Conservation (phyloP, 2,888 invertebrate genomes). For the Pinctada fucata region DNA sequence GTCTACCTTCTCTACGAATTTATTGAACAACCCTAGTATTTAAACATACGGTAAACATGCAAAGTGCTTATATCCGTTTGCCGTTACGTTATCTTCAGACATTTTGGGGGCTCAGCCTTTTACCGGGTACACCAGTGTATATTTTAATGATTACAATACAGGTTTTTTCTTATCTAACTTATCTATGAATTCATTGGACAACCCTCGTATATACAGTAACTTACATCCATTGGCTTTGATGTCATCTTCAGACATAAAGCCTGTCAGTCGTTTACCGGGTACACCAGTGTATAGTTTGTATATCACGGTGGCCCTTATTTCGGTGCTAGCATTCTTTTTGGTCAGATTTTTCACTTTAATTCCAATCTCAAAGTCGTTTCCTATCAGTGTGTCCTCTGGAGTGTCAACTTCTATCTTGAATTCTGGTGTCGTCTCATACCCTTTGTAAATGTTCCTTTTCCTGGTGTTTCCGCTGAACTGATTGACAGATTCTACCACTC, state of each 20-base stretch:
- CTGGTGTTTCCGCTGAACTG: constrained; percentile 50
- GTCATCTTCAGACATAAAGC: constrained; percentile 38
- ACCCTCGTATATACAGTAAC: background rate
- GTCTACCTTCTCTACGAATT: no score
- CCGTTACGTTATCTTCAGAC: no score
- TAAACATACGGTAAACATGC: no score
- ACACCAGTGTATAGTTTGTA: constrained; percentile 63
- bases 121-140: no score
- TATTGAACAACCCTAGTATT: no score
- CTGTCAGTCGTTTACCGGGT: constrained; percentile 51
- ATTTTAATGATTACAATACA: no score
- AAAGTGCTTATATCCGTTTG: no score
- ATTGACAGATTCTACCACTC: constrained; percentile 61
- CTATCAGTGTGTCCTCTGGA: constrained; percentile 47
- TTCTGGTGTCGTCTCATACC: constrained; percentile 35
- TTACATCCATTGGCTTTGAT: constrained; percentile 51
- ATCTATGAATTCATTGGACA: no score
- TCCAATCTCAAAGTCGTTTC: constrained; percentile 53
- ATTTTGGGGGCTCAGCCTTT: no score
- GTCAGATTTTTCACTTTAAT: constrained; percentile 51
- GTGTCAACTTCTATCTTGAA: constrained; percentile 46
- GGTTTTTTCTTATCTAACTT: no score
- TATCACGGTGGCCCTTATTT: constrained; percentile 51
- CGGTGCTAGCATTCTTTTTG: constrained; percentile 38
- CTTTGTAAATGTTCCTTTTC: constrained; percentile 59